These are phyloP conservation scores for Suillia variegata DNA, from an alignment of 2,888 invertebrate species.

Conservation along the genomic window DNA sequence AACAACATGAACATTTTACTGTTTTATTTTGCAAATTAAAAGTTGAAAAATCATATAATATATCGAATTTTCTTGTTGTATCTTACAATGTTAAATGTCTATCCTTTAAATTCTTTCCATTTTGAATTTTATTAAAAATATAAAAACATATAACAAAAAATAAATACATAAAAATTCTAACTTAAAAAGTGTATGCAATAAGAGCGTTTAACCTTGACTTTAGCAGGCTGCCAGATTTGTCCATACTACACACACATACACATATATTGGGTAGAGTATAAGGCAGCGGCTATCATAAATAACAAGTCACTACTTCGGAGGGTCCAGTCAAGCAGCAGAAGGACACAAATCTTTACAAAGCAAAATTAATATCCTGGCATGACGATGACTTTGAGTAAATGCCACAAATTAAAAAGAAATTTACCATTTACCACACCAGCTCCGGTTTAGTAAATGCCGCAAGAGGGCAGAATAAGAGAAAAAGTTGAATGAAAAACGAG, in stretches of 20 bases:
- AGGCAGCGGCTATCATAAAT: constrained; percentile 42
- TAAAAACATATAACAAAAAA: no score
- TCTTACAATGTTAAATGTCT: no score
- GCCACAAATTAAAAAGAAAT: constrained; percentile 56
- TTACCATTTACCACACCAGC: constrained; percentile 48
- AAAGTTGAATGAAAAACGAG: neutral
- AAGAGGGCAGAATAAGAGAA: constrained; percentile 18
- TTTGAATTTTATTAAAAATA: no score
- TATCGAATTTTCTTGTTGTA: no score
- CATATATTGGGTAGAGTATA: neutral
- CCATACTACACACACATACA: neutral
- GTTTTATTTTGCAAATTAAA: no score
- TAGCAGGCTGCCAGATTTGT: no score
- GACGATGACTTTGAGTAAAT: constrained; percentile 56
- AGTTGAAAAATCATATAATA: no score
- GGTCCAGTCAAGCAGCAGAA: constrained; percentile 23
- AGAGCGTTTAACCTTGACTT: no score
- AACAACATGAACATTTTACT: no score
- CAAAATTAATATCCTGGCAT: constrained; percentile 49
- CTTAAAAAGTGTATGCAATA: no score
- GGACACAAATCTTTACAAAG: neutral
- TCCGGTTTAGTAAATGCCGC: constrained; percentile 13
- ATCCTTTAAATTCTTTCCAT: no score
- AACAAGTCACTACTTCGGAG: constrained; percentile 50
- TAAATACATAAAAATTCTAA: no score